Base-by-base conservation (phyloP, 2,113 vertebrate genomes). In the Coracopsis vasa region DNA sequence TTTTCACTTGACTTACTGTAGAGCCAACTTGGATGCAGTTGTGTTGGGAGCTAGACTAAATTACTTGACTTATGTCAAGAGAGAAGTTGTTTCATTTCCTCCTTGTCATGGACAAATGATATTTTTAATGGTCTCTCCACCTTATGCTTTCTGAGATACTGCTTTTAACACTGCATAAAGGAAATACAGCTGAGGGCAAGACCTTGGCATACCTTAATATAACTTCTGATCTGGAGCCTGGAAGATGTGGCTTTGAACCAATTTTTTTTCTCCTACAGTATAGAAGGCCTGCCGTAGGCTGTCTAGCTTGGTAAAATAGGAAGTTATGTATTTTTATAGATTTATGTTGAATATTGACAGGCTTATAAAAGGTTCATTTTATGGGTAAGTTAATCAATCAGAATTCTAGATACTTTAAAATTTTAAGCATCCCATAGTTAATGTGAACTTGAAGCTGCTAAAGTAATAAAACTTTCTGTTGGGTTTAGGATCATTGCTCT, bases 61-160 rank as follows among this genome's bases (percentile, higher is more conserved):
- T 53, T 9, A 69, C 50, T 96, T 80, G 35, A 42, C 27, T 54
- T 73, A 82, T 66, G 41, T 54, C 28, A 88, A 33, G 19, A 86
- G 28, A 66, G 31, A 25, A 21, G 9, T 77, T 78, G 82, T 92
- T 95, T 95, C 39, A 81, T 83, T 95, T 96, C 69, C 66, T 91
- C 33, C 33, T 19, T 95, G 75, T 75, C 61, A 92, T 48, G n/a
- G 54, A 92, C 47, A 92, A 94, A 88, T 37, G 7, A 44, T 93
- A 87, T 42, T 93, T 96, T 79, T 77, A 90, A 87, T 87, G 37
- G 27, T 88, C 19, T 95, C 61, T 65, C 28, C 75, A 73, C 33
- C 17, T 96, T 53, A 28, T 29, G 41, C 28, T 28, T 79, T 95
- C 86, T 78, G 71, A 97, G 39, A 53, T 69, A 42, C 48, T 95